These are phyloP conservation scores for Nansenia antarctica DNA, from an alignment of 2,113 vertebrate species.

Conservation along the genomic window DNA sequence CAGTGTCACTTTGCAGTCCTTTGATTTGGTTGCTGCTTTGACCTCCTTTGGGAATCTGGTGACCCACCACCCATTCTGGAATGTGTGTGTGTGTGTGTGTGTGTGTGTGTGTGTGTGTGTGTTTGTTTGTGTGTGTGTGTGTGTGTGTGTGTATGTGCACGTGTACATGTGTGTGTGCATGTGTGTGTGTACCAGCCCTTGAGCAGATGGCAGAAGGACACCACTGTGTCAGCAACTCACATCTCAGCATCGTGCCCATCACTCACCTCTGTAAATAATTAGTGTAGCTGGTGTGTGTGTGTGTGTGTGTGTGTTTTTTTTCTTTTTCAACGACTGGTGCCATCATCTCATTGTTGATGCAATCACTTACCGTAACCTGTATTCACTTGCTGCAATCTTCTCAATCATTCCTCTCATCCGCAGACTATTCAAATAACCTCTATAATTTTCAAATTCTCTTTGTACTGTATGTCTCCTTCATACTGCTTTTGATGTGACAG, in stretches of 20 bases:
- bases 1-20: not conserved
- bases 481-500: not conserved
- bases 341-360: not conserved
- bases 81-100: not conserved
- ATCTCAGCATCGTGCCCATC: conserved; percentile 16
- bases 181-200: not conserved
- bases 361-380: not conserved
- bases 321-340: not conserved
- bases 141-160: conserved; percentile 4
- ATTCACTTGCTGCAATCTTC: not conserved
- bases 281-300: conserved; percentile 11
- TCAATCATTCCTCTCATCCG: not conserved
- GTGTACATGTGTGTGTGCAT: not conserved
- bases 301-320: not conserved
- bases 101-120: not conserved
- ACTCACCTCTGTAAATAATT: conserved; percentile 38
- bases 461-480: not conserved
- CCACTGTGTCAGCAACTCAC: conserved; percentile 9
- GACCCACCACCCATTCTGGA: conserved; percentile 4
- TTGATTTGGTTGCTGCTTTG: not conserved
- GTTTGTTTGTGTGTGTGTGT: conserved; percentile 6
- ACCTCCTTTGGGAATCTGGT: conserved; percentile 13
- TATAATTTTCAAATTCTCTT: not conserved
- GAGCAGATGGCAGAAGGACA: conserved; percentile 47
- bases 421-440: not conserved